phyloP scores from a whole-genome alignment of 2,113 vertebrate genomes.

The Zosterops japonicus region DNA sequence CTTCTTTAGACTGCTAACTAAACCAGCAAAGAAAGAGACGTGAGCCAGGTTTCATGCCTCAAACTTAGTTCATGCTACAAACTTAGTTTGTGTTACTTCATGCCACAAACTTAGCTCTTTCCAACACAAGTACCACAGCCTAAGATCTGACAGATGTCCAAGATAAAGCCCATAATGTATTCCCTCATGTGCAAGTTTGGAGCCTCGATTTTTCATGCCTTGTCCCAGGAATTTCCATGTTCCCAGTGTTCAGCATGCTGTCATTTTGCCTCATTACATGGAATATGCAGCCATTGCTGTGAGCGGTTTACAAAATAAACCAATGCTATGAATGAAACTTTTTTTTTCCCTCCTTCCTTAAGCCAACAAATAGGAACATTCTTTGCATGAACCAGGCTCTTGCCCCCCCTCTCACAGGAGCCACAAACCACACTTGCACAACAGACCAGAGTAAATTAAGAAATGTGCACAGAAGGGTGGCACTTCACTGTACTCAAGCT shows the following conservation, averaged over 20 bases:
- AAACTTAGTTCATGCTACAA: not conserved
- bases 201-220: not conserved
- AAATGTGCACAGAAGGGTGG: conserved; percentile 15
- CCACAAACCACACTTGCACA: conserved; percentile 47
- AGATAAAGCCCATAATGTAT: not conserved
- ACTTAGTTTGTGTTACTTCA: not conserved
- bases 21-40: not conserved
- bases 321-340: not conserved
- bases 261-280: conserved; percentile 48
- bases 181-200: not conserved
- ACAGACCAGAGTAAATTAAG: conserved; percentile 59
- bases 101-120: not conserved
- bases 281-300: conserved; percentile 27
- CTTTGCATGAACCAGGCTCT: conserved; percentile 26
- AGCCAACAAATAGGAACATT: conserved; percentile 34
- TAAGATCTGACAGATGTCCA: not conserved
- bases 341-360: not conserved
- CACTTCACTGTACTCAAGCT: not conserved
- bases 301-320: conserved; percentile 60
- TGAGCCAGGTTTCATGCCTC: not conserved
- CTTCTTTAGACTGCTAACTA: not conserved
- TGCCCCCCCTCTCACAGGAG: conserved; percentile 52
- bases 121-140: not conserved
- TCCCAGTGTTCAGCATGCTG: conserved; percentile 24
- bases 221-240: not conserved